These are phyloP conservation scores for Diceros bicornis DNA, from an alignment of 2,797 vertebrate species.

Conservation along the genomic window DNA sequence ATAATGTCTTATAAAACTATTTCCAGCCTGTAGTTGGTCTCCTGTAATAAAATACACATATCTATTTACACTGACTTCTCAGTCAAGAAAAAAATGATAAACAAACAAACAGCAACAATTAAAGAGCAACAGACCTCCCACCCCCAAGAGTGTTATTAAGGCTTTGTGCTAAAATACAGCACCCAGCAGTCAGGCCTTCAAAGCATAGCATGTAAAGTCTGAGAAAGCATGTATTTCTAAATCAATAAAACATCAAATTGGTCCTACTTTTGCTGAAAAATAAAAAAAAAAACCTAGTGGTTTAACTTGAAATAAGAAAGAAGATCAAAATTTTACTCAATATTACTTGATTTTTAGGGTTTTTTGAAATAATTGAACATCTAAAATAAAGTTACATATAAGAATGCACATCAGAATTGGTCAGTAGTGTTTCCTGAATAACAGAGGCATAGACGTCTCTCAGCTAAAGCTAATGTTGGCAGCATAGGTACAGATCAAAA, in stretches of 20 bases:
- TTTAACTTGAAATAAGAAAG: conserved; percentile 17
- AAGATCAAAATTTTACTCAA: neutral
- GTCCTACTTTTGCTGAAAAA: neutral
- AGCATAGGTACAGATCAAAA: neutral
- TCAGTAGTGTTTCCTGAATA: neutral
- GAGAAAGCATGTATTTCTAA: conserved; percentile 65
- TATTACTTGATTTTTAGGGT: neutral
- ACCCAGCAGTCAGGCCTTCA: neutral
- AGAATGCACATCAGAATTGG: neutral
- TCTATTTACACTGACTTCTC: conserved; percentile 72
- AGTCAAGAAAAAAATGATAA: conserved; percentile 39
- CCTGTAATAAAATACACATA: conserved; percentile 61
- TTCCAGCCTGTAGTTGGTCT: conserved; percentile 33
- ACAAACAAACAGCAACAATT: conserved; percentile 36
- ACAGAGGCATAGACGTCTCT: neutral
- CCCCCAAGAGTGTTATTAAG: conserved; percentile 53
- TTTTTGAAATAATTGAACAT: neutral
- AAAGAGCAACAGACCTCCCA: conserved; percentile 1
- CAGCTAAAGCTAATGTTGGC: neutral
- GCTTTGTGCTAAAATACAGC: conserved; percentile 44
- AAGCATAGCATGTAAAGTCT: conserved; percentile 56
- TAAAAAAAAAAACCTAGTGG: neutral
- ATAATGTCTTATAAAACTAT: conserved; percentile 58
- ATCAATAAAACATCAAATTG: conserved; percentile 77
- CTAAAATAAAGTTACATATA: neutral